Evolutionary conservation across 2,888 invertebrate species (phyloP).

Genomic region (Odontocerum albicorne): DNA sequence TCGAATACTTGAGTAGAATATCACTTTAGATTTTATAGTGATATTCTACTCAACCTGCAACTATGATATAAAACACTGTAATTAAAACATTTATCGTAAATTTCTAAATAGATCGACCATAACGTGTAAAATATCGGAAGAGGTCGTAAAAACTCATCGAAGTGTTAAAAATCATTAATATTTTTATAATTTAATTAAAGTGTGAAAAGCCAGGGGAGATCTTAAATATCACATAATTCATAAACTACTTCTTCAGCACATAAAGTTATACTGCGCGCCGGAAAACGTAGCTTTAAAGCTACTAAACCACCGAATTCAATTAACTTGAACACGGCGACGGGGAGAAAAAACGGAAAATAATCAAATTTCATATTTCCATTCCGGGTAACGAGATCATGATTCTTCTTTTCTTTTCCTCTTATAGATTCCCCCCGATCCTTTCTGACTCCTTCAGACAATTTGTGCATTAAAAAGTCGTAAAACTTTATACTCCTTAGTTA

Average conservation of each 20-base stretch:
- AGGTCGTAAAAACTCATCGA: too few relatives aligned
- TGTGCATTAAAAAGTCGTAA: too few relatives aligned
- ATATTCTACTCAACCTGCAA: too few relatives aligned
- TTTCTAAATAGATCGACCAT: too few relatives aligned
- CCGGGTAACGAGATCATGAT: conserved; percentile 18
- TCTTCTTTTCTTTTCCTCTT: conserved; percentile 12
- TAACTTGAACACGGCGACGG: conserved; percentile 28
- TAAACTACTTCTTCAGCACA: conserved; percentile 14
- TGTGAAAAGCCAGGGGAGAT: conserved; percentile 3
- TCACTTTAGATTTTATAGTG: too few relatives aligned
- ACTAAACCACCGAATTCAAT: conserved; percentile 32
- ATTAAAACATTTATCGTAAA: too few relatives aligned
- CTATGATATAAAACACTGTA: too few relatives aligned
- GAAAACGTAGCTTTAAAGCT: conserved; percentile 18
- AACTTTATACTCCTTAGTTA: too few relatives aligned
- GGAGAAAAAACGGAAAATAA: conserved; percentile 20
- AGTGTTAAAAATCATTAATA: too few relatives aligned
- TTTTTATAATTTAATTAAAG: conserved; percentile 16
- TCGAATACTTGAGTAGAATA: too few relatives aligned
- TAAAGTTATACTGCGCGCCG: conserved; percentile 1
- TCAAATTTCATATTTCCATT: conserved; percentile 28
- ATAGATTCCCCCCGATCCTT: not conserved
- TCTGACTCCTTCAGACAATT: conserved; percentile 5
- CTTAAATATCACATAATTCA: conserved; percentile 9
- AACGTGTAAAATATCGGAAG: too few relatives aligned